Percentiles rank a stretch among this genome's conserved stretches.
Conservation (phyloP, 2,888 invertebrate genomes). For the Lydus trimaculatus region DNA sequence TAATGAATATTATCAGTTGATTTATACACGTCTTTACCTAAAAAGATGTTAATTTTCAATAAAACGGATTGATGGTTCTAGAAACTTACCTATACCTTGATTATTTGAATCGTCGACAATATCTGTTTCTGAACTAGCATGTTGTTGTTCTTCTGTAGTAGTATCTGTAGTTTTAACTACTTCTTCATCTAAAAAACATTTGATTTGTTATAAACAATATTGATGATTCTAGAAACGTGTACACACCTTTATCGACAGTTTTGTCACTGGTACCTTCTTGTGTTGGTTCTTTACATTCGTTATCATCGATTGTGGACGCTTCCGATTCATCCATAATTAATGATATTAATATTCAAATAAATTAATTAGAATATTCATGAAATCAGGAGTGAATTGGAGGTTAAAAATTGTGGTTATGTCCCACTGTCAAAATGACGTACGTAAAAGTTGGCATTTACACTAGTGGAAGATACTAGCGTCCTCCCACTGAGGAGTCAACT, state of each 20-base stretch:
- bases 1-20: constrained; percentile 63
- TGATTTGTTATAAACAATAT: not conserved
- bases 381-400: not conserved
- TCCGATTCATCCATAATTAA: not conserved
- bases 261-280: not conserved
- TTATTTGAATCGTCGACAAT: not conserved
- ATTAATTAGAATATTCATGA: not conserved
- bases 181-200: not conserved
- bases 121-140: not conserved
- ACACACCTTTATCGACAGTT: not conserved
- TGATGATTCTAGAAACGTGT: not conserved
- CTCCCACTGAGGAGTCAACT: too few species aligned
- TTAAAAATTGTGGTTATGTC: not conserved
- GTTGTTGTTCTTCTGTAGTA: not conserved
- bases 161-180: not conserved
- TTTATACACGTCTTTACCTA: not conserved
- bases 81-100: not conserved
- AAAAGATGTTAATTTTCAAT: not conserved
- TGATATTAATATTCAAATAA: not conserved
- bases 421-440: not conserved
- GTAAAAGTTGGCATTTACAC: not conserved
- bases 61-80: too few species aligned
- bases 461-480: too few species aligned
- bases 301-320: not conserved
- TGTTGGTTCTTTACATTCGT: not conserved